phyloP scores from a whole-genome alignment of 1,140 invertebrate species.

The Brachionus angularis region DNA sequence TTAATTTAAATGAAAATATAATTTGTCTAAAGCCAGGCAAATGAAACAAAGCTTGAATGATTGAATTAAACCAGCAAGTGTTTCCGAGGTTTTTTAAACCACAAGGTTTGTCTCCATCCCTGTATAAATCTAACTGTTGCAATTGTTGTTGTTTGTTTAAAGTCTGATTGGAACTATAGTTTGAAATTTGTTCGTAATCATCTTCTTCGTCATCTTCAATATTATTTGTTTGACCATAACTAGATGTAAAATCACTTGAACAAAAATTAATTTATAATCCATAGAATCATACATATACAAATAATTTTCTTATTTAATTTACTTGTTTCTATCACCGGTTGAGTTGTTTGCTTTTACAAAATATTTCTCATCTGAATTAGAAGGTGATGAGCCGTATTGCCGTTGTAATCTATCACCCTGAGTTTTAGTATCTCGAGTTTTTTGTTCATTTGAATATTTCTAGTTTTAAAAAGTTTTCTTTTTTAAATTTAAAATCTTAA shows the following conservation, averaged over 20 bases:
- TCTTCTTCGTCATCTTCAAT: conserved; percentile 33
- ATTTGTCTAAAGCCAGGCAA: conserved; percentile 57
- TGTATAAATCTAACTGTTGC: background rate
- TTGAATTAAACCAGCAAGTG: conserved; percentile 63
- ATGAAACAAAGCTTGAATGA: conserved; percentile 55
- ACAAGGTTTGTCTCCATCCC: conserved; percentile 58
- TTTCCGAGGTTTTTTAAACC: conserved; percentile 63
- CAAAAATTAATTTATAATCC: background rate
- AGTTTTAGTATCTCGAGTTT: conserved; percentile 6
- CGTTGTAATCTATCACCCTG: background rate
- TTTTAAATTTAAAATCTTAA: background rate
- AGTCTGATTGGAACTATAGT: background rate
- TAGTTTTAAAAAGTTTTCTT: background rate
- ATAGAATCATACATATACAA: background rate
- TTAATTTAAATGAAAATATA: conserved; percentile 56
- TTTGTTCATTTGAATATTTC: conserved; percentile 30
- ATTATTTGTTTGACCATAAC: background rate
- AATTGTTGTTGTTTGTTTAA: background rate
- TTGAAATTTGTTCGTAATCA: conserved; percentile 32
- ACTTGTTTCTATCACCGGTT: background rate
- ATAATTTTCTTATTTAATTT: background rate
- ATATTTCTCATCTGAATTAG: background rate
- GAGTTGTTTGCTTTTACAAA: background rate
- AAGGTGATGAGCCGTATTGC: background rate
- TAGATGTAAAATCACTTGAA: background rate